Evolutionary conservation across 1,140 invertebrate species (phyloP), one percentile per base, ranked within the genome.

Genomic region (Drosophila trapezifrons): DNA sequence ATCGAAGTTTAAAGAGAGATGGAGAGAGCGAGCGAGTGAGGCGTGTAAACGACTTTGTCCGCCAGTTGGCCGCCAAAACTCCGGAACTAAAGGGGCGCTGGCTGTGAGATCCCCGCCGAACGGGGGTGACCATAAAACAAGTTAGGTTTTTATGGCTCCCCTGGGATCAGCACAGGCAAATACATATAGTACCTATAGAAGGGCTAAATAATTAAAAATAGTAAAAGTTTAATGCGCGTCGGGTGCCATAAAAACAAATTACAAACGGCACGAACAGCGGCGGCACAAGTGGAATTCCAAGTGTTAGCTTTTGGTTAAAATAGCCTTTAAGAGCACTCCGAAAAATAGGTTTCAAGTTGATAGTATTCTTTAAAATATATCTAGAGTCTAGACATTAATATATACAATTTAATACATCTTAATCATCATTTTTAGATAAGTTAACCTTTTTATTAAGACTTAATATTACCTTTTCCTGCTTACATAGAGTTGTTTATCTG

Each of bases 141-240:
- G 66, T 67, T 43, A 17, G 29, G 18, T 29, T 63, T 83, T 83
- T 79, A 85, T 69, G 76, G 32, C 38, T 59, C 64, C 52, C 47
- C 18, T 52, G 71, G 22, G 37, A 64, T 29, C 49, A 51, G 69
- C 62, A 77, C 38, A 54, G 54, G 42, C 46, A 47, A 60, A 49
- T 62, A 40, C 13, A 6, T 37, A 54, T 42, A 76, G 29, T 25
- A 32, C 29, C 29, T 32, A 64, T 55, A 70, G 63, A 69, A 67
- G 64, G 45, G 45, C 22, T 47, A 82, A 56, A 77, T 78, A 86
- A 86, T 86, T 87, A 82, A 72, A 82, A 73, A 72, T 79, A 70
- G 80, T 82, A 69, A 70, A 79, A 87, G 55, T 73, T 84, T 84
- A 77, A 84, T 72, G 58, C 57, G 58, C 63, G 12, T 20, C 27